These are phyloP conservation scores for Sclerodermus sp. DNA, from an alignment of 2,888 invertebrate genomes.

Conservation along the genomic window DNA sequence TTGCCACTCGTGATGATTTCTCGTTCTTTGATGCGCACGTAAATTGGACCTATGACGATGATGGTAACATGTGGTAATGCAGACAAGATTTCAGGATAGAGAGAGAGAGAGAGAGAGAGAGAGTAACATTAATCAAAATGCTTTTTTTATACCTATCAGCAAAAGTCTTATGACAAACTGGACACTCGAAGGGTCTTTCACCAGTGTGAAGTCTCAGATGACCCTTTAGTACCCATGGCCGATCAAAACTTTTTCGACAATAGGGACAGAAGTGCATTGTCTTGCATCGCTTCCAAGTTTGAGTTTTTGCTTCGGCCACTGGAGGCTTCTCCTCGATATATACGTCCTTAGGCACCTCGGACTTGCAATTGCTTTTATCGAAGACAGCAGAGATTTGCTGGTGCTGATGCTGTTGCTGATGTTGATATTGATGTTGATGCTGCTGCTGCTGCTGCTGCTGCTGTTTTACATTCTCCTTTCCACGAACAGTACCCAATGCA, in stretches of 20 bases:
- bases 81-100: too few relatives aligned
- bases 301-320: constrained; percentile 20
- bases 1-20: constrained; percentile 71
- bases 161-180: constrained; percentile 67
- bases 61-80: background rate
- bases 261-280: constrained; percentile 62
- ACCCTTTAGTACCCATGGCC: constrained; percentile 72
- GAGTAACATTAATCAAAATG: too few relatives aligned
- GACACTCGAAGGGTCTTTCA: constrained; percentile 71
- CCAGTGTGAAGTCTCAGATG: constrained; percentile 71
- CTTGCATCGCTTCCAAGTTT: constrained; percentile 52
- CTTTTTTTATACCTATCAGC: constrained; percentile 67
- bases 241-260: constrained; percentile 69
- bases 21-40: constrained; percentile 72
- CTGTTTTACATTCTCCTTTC: too few relatives aligned
- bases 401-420: too few relatives aligned
- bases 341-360: too few relatives aligned
- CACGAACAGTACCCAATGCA: too few relatives aligned
- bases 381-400: too few relatives aligned
- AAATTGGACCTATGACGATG: constrained; percentile 65
- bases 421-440: too few relatives aligned
- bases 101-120: too few relatives aligned
- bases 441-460: too few relatives aligned
- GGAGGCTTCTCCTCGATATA: too few relatives aligned
- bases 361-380: too few relatives aligned